Base-by-base conservation (phyloP, 2,113 vertebrate species). In the Ptychochromis oligacanthus region DNA sequence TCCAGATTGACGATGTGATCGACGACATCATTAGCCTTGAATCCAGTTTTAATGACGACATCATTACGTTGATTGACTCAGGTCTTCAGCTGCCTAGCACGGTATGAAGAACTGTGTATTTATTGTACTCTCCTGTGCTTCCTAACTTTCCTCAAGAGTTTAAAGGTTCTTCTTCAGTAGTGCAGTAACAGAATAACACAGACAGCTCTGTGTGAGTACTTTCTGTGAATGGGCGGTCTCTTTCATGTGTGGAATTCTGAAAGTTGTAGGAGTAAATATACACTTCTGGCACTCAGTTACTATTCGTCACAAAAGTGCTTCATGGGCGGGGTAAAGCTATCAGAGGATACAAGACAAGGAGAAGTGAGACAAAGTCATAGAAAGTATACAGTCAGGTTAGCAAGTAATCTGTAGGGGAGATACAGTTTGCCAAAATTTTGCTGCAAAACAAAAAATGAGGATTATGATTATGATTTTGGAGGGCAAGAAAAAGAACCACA, bases 11-110 rank as follows among this genome's bases (percentile, higher is more conserved):
- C 85, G 97, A 97, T 64, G 97, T 98, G 83, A 97, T 98, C 20
- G 97, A 97, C 82, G 96, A 97, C 94, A 97, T 98, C 88, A 98
- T 98, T 88, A 98, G 97, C 93, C 95, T 98, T 79, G 97, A 97
- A 91, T 98, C 97, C 92, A 98, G 97, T 95, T 97, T 97, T 93
- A 97, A 97, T 60, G 97, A 98, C 17, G 97, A 98, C 90, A 96
- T 97, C 92, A 96, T 97, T 85, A 95, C 95, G 9, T 95, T 96
- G 89, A 96, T 97, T 70, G 97, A 97, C 81, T 95, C 95, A 22
- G 96, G 96, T 46, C 95, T 97, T 57, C 96, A 97, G 93, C 90
- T 97, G 81, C 97, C 97, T 5, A 97, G 93, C 93, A 98, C 97
- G 90, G 97, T 97, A 95, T 89, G 96, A 74, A 82, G 7, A 89